Percentiles rank a stretch among this genome's conserved stretches.
Conservation (phyloP, 1,140 invertebrate genomes). For the Spodoptera frugiperda region DNA sequence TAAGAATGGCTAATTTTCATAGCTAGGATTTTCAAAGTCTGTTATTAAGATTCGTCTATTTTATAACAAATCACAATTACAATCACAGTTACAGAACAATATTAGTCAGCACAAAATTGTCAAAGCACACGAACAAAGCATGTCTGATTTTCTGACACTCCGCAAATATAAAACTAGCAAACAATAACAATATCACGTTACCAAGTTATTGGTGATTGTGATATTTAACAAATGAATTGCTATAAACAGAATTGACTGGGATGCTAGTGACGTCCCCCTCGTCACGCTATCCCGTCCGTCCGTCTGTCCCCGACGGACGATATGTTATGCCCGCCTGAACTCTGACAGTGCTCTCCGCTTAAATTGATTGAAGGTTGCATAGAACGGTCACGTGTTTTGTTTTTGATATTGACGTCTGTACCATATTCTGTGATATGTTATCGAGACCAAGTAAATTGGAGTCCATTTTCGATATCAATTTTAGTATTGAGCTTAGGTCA, state of each 20-base stretch:
- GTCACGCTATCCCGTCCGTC: conserved; percentile 50
- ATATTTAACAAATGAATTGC: conserved; percentile 43
- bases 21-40: no score
- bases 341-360: conserved; percentile 51
- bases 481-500: neutral
- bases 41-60: no score
- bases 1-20: no score
- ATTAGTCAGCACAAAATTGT: no score
- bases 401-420: conserved; percentile 23
- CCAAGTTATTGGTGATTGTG: conserved; percentile 29
- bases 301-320: conserved; percentile 59
- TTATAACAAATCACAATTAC: no score
- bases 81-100: no score
- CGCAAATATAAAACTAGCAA: conserved; percentile 2
- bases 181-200: conserved; percentile 9
- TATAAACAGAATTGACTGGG: conserved; percentile 49
- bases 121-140: neutral
- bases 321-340: conserved; percentile 62
- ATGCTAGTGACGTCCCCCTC: conserved; percentile 54
- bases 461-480: neutral
- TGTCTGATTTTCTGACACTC: neutral
- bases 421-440: neutral
- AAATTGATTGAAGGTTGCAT: conserved; percentile 59
- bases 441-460: neutral
- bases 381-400: conserved; percentile 27